A percentile compares a stretch with the other conserved stretches of the same genome.
Conservation (phyloP, 2,113 vertebrate genomes). For the Myotis davidii region DNA sequence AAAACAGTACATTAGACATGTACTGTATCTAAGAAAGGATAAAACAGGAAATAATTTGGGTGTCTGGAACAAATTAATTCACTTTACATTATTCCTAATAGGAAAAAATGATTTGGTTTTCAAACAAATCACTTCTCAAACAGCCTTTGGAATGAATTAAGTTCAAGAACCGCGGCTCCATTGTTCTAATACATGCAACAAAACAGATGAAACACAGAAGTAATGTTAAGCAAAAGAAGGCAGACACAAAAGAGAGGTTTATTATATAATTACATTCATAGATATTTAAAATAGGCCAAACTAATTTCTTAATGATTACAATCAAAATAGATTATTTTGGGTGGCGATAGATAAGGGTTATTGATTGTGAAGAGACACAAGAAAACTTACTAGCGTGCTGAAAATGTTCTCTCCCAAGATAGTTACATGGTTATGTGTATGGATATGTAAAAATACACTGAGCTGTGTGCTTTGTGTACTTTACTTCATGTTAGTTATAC, state of each 20-base stretch:
- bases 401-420: background rate
- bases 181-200: background rate
- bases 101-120: no score
- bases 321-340: background rate
- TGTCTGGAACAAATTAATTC: no score
- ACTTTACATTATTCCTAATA: no score
- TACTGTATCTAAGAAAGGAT: no score
- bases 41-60: no score
- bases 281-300: slow-evolving; percentile 34
- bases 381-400: background rate
- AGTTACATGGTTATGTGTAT: background rate
- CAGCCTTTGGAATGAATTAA: no score
- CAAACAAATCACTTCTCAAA: no score
- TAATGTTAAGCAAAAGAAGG: background rate
- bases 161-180: no score
- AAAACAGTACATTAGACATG: no score
- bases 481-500: background rate
- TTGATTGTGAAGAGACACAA: background rate
- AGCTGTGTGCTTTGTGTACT: background rate
- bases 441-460: background rate
- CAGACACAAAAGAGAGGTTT: background rate
- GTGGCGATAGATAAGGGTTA: background rate
- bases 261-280: background rate
- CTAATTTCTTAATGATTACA: background rate
- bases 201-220: background rate